phyloP scores from a whole-genome alignment of 2,888 invertebrate species.

The Mayetiola destructor region DNA sequence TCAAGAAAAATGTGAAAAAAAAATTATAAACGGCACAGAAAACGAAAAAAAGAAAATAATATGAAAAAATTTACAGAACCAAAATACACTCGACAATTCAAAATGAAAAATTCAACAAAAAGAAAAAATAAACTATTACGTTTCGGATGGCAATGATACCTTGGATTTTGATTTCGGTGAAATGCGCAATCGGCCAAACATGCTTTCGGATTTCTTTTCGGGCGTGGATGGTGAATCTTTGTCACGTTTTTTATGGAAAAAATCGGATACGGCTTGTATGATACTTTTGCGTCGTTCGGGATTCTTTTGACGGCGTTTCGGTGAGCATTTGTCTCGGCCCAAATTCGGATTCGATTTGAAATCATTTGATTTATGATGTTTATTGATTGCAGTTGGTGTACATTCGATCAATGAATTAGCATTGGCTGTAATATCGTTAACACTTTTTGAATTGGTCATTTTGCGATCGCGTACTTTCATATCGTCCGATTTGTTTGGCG shows the following conservation, averaged over 20 bases:
- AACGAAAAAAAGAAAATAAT: not conserved
- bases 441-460: slow-evolving; percentile 34
- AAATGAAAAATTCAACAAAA: not conserved
- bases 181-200: slow-evolving; percentile 44
- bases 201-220: slow-evolving; percentile 24
- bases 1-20: not conserved
- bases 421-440: slow-evolving; percentile 29
- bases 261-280: slow-evolving; percentile 69
- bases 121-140: not conserved
- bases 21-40: not conserved
- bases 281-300: slow-evolving; percentile 64
- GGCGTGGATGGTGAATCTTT: slow-evolving; percentile 32
- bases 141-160: slow-evolving; percentile 1
- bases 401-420: slow-evolving; percentile 19
- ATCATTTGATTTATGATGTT: slow-evolving; percentile 23
- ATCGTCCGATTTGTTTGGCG: slow-evolving; percentile 22
- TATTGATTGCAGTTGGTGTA: slow-evolving; percentile 17
- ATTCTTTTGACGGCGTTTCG: slow-evolving; percentile 37
- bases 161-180: slow-evolving; percentile 37
- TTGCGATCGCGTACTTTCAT: slow-evolving; percentile 28
- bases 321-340: slow-evolving; percentile 26
- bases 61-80: not conserved
- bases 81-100: not conserved
- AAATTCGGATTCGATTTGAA: slow-evolving; percentile 46
- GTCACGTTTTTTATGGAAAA: slow-evolving; percentile 60